phyloP scores from a whole-genome alignment of 2,797 vertebrate species.

The Oryzias sinensis region DNA sequence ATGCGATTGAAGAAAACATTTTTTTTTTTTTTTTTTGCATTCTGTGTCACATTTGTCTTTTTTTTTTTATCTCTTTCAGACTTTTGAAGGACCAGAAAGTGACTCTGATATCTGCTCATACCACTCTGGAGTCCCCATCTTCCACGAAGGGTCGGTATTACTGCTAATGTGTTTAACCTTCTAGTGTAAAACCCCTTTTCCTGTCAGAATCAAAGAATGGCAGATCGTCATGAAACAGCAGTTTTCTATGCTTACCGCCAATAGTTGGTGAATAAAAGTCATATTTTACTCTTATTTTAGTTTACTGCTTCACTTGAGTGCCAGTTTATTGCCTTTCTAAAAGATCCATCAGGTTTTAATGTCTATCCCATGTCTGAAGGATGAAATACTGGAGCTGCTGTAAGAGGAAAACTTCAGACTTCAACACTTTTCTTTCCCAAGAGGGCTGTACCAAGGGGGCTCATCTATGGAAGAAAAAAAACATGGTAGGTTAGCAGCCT shows the following conservation, averaged over 20 bases:
- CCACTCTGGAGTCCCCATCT: conserved; percentile 86
- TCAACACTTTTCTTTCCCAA: conserved; percentile 96
- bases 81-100: conserved; percentile 79
- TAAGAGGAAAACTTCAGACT: conserved; percentile 97
- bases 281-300: too few relatives aligned
- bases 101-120: conserved; percentile 85
- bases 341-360: conserved; percentile 16
- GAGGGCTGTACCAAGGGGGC: conserved; percentile 88
- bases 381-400: conserved; percentile 99
- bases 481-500: conserved; percentile 75
- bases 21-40: not conserved
- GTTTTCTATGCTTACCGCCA: conserved; percentile 5
- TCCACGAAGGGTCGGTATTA: conserved; percentile 78
- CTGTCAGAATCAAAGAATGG: not conserved
- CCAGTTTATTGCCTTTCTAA: conserved; percentile 32
- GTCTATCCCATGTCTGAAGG: conserved; percentile 68
- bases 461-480: conserved; percentile 91
- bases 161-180: not conserved
- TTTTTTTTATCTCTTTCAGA: conserved; percentile 49
- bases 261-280: conserved; percentile 8
- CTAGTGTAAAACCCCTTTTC: not conserved
- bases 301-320: conserved; percentile 7
- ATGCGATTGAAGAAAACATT: not conserved
- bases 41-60: not conserved
- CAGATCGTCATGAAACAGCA: not conserved